Evolutionary conservation across 2,888 invertebrate species (phyloP).

Genomic region (Siphonodentalium dalli): DNA sequence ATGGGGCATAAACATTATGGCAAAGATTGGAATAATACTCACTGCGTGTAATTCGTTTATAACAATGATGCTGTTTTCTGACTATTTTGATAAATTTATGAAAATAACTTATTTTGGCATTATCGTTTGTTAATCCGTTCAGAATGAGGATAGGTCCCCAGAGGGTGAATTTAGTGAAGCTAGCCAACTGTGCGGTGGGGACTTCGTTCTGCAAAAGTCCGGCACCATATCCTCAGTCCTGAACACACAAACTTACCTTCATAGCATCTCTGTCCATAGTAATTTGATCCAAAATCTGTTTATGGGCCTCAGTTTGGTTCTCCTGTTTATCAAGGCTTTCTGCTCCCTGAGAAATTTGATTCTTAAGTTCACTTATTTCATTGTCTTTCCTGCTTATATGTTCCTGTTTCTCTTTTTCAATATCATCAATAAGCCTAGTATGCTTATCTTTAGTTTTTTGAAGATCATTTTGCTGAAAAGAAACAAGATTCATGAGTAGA

Average conservation of each 20-base stretch:
- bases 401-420: conserved; percentile 47
- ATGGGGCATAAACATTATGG: no score
- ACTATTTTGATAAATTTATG: no score
- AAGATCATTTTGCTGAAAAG: conserved; percentile 52
- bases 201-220: no score
- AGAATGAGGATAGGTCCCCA: no score
- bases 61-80: no score
- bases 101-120: no score
- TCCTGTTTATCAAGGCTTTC: conserved; percentile 44
- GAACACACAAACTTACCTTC: conserved; percentile 43
- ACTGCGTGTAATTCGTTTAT: no score
- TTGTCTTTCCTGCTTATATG: conserved; percentile 38
- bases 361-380: conserved; percentile 47
- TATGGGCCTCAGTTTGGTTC: conserved; percentile 51
- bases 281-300: conserved; percentile 47
- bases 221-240: no score
- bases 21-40: no score
- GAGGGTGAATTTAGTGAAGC: no score
- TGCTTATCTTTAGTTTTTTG: conserved; percentile 50
- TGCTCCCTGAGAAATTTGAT: conserved; percentile 34
- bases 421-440: conserved; percentile 41
- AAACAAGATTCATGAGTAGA: neutral
- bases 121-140: no score
- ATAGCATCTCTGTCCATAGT: conserved; percentile 50
- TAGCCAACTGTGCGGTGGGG: no score